Base-by-base conservation (phyloP, 2,797 vertebrate genomes). In the Sebastes iracundus region DNA sequence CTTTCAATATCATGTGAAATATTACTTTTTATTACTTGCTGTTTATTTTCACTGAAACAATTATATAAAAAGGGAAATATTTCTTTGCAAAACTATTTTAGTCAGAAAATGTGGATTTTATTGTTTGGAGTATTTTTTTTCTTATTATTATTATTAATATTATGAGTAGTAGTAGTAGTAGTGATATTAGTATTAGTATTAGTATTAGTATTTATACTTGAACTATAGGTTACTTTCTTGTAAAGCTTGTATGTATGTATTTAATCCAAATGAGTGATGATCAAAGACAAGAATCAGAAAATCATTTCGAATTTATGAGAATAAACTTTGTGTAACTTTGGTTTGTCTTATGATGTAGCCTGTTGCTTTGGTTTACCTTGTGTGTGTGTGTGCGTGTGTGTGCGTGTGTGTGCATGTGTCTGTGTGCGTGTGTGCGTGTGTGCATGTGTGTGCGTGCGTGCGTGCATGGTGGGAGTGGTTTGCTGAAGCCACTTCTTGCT, bases 391-490 rank as follows among this genome's bases (percentile, higher is more conserved):
- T 28, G 74, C 23, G 70, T 22, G 33, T 10, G 58, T 14, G 59
- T 42, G n/a, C n/a, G 46, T 56, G 72, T 18, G 72, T 23, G 74
- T 27, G 53, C 38, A 52, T 22, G 53, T 18, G 38, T 14, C 52
- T 49, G 35, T 63, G 76, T 18, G 69, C 7, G 5, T 23, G 52
- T 12, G 22, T 20, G 30, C 8, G 12, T 55, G 53, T 35, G 27
- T 8, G 72, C n/a, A 25, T 8, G 74, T 18, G 38, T 27, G 75
- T 27, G 70, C 33, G 58, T 25, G 53, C 8, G 58, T 9, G 59
- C 52, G 49, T 64, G 77, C 63, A 75, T n/a, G 70, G 75, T 88
- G 90, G 93, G 92, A 88, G 93, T 85, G 91, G 89, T 92, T 92
- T 90, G 72, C 65, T 52, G 84, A 59, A 83, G 87, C 77, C 80